Conservation (phyloP, 1,140 invertebrate genomes). For the Ganaspis sp. region DNA sequence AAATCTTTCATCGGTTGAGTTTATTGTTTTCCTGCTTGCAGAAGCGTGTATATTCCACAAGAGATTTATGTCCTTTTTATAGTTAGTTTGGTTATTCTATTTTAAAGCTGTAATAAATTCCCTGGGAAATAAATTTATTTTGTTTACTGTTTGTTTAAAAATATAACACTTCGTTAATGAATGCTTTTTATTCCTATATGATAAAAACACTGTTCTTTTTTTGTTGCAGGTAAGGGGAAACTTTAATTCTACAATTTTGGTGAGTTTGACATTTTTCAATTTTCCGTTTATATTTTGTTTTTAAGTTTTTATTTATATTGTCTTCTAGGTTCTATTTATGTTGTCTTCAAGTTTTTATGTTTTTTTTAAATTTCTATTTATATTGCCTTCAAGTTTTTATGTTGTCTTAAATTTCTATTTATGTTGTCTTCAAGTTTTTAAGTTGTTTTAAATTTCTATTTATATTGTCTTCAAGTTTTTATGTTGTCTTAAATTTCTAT, state of each 20-base stretch:
- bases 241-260: neutral
- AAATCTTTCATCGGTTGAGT: conserved; percentile 4
- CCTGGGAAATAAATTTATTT: neutral
- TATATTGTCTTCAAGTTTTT: too few relatives aligned
- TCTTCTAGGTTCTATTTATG: too few relatives aligned
- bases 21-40: neutral
- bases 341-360: too few relatives aligned
- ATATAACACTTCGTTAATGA: conserved; percentile 6
- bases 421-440: too few relatives aligned
- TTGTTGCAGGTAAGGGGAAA: neutral
- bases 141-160: neutral
- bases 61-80: conserved; percentile 6
- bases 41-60: neutral
- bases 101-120: conserved; percentile 11
- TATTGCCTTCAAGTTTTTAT: too few relatives aligned
- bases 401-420: too few relatives aligned
- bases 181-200: neutral
- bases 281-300: too few relatives aligned
- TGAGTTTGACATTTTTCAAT: too few relatives aligned
- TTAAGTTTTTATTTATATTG: too few relatives aligned
- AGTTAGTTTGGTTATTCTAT: conserved; percentile 4
- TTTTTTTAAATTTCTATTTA: too few relatives aligned
- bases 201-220: neutral
- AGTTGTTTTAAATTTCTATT: too few relatives aligned
- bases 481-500: too few relatives aligned